These are phyloP conservation scores for Perizoma flavofasciatum DNA, from an alignment of 2,888 invertebrate genomes.

Conservation along the genomic window DNA sequence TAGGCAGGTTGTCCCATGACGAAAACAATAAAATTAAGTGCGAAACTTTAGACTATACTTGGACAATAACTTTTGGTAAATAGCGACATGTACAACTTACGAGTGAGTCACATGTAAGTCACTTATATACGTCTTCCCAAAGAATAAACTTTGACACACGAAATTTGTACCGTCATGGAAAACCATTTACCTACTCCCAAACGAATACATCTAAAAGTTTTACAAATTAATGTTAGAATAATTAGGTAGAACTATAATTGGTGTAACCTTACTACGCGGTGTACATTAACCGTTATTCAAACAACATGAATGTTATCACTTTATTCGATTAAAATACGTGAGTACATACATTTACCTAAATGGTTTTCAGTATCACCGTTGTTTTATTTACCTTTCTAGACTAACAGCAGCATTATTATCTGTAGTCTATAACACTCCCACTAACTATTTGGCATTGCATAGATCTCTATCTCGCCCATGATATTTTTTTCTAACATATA, in stretches of 20 bases:
- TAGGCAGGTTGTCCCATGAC: conserved; percentile 44
- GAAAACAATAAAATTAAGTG: conserved; percentile 43
- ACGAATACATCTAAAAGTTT: conserved; percentile 35
- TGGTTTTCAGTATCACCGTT: conserved; percentile 68
- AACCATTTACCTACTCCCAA: conserved; percentile 42
- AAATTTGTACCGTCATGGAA: conserved; percentile 44
- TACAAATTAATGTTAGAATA: conserved; percentile 41
- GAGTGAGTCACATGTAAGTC: conserved; percentile 26
- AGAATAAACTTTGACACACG: conserved; percentile 59
- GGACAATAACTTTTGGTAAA: conserved; percentile 73
- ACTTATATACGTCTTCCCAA: conserved; percentile 67
- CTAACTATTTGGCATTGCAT: neutral
- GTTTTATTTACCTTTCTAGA: conserved; percentile 22
- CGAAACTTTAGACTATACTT: conserved; percentile 79
- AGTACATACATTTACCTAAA: conserved; percentile 47
- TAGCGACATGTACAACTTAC: too few species aligned
- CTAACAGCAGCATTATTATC: neutral
- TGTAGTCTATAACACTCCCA: conserved; percentile 10
- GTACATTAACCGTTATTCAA: conserved; percentile 54
- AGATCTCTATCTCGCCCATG: too few species aligned
- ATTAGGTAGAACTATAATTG: conserved; percentile 59
- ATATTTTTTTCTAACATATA: too few species aligned
- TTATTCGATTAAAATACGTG: conserved; percentile 75
- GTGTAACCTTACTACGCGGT: conserved; percentile 52
- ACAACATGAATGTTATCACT: conserved; percentile 76